Evolutionary conservation across 2,113 vertebrate species (phyloP).

Genomic region (Hemicordylus capensis): DNA sequence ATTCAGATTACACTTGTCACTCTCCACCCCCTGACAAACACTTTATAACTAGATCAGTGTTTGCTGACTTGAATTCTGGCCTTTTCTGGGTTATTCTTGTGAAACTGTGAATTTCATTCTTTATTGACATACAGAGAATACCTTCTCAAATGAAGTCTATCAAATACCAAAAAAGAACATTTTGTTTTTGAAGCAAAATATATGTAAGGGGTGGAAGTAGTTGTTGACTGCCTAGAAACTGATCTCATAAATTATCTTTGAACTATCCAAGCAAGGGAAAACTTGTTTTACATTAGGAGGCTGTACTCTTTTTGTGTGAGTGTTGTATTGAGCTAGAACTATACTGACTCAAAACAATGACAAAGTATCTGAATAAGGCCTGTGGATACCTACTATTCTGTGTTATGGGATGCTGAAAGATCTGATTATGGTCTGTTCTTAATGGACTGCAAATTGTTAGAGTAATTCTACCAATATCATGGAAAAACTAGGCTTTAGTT

Average conservation of each 20-base stretch:
- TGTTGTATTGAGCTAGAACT: neutral
- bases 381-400: neutral
- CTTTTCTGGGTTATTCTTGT: neutral
- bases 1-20: neutral
- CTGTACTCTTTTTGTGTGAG: neutral
- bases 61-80: neutral
- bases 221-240: neutral
- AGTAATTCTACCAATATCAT: neutral
- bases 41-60: neutral
- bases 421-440: neutral
- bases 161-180: neutral
- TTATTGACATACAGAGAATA: slow-evolving; percentile 1
- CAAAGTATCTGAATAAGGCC: neutral
- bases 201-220: neutral
- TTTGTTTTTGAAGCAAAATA: neutral
- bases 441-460: neutral
- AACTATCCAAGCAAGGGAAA: neutral
- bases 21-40: no score
- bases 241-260: neutral
- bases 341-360: neutral
- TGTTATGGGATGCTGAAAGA: neutral
- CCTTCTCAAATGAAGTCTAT: neutral
- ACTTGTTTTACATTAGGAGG: neutral
- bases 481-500: neutral
- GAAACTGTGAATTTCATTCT: neutral